A percentile compares a stretch with the other conserved stretches of the same genome.
These are phyloP conservation scores for Callimorpha dominula DNA, from an alignment of 2,888 invertebrate species.

Conservation along the genomic window DNA sequence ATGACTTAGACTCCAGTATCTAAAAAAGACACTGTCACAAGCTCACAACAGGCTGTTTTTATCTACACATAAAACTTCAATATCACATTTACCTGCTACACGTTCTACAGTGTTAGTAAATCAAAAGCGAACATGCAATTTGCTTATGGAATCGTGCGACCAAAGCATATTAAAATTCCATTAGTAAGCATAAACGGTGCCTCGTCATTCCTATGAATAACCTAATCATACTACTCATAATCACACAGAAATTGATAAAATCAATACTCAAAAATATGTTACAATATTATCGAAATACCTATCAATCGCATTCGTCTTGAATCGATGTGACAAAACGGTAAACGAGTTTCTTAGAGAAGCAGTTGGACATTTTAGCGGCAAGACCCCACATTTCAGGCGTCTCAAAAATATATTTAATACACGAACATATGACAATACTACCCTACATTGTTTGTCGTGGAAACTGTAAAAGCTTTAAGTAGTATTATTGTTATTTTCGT, in stretches of 20 bases:
- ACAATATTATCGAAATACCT: background rate
- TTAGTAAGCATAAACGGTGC: background rate
- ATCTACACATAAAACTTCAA: background rate
- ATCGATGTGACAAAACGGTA: background rate
- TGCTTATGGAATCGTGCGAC: background rate
- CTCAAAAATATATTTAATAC: background rate
- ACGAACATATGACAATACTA: too few species aligned
- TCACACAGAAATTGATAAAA: conserved; percentile 3
- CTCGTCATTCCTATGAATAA: background rate
- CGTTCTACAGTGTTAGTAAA: conserved; percentile 1
- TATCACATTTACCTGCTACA: background rate
- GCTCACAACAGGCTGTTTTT: background rate
- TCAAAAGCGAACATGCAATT: conserved; percentile 11
- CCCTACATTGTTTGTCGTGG: background rate
- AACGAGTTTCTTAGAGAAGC: background rate
- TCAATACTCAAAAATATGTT: background rate
- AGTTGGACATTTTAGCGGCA: background rate
- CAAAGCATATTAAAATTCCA: conserved; percentile 7
- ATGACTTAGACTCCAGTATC: too few species aligned
- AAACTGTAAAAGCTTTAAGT: background rate
- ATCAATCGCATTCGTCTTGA: background rate
- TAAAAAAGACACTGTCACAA: background rate
- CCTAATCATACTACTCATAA: conserved; percentile 4
- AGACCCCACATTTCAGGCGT: background rate
- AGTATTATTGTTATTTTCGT: background rate